Evolutionary conservation across 1,140 invertebrate genomes (phyloP), one percentile per base, ranked within the genome.

Genomic region (Drosophila baimaii): DNA sequence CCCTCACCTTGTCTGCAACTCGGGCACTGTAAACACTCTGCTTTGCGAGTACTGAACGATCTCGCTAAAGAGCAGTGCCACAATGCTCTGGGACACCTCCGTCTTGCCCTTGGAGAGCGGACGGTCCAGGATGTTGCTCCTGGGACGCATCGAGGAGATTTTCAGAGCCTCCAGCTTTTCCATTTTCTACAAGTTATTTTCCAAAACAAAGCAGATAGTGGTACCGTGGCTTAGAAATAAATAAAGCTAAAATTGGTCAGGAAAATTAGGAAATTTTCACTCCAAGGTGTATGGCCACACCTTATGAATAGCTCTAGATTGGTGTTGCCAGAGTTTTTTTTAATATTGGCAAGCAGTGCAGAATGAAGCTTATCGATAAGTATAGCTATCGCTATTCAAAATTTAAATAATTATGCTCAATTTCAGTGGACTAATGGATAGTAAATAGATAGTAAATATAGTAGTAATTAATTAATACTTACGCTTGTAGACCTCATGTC

Each of bases 41-140:
- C 98, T 99, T 92, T 99, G 98, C 91, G 97, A 98, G 93, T 99
- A 99, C 92, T 99, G 98, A 6, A 99, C 98, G 58, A 99, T 95
- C 94, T 99, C 99, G 4, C 98, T 98, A 92, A 99, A 99, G 43
- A 99, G 93, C 49, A 99, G 93, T 2, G 98, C 98, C 93, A 97
- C 99, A 80, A 97, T 96, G 78, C 97, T 98, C 51, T 99, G 93
- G 74, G 97, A 97, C 74, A 98, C 96, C 93, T 98, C 98, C 7
- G 95, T 95, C 93, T 98, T 98, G 5, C 97, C 98, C 93, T 97
- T 96, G 77, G 97, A 98, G 1, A 99, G 92, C 2, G 97, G 96
- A 91, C 98, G 97, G 91, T 99, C 98, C 7, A 99, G 93, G 76
- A 99, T 98, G 80, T 96, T 97, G 2, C 95, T 95, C 79, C 96